These are phyloP conservation scores for Diadophis punctatus DNA, from an alignment of 2,113 vertebrate species.

Conservation along the genomic window DNA sequence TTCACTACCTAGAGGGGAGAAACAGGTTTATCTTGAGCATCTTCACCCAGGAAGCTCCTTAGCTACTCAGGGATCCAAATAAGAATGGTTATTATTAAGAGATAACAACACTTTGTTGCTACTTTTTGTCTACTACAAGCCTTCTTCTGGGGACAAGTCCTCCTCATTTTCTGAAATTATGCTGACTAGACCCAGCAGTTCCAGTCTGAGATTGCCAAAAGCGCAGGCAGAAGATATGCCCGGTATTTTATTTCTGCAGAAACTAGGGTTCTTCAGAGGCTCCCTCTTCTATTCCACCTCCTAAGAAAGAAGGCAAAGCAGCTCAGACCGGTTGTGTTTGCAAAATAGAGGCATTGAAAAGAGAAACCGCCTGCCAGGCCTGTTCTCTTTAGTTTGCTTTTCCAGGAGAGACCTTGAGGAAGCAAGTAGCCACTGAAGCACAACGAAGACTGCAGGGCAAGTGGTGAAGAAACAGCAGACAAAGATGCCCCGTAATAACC, in stretches of 20 bases:
- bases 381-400: not conserved
- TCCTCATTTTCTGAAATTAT: not conserved
- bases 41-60: not conserved
- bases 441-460: not conserved
- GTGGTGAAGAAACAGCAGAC: not conserved
- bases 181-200: not conserved
- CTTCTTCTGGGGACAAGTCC: not conserved
- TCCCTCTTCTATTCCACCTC: not conserved
- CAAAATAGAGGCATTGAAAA: too few relatives aligned
- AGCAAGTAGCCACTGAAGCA: not conserved
- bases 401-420: not conserved
- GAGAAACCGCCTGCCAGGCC: not conserved
- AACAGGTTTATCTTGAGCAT: not conserved
- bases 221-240: not conserved
- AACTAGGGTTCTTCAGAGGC: not conserved
- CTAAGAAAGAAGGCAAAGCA: not conserved
- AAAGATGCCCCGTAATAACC: too few relatives aligned
- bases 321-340: not conserved
- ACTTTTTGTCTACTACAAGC: not conserved
- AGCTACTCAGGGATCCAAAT: not conserved
- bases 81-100: not conserved
- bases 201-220: not conserved
- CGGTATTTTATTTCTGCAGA: not conserved
- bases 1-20: conserved; percentile 37
- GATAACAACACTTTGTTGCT: not conserved